These are phyloP conservation scores for Sebastes matsubarae DNA, from an alignment of 2,797 vertebrate genomes.

Conservation along the genomic window DNA sequence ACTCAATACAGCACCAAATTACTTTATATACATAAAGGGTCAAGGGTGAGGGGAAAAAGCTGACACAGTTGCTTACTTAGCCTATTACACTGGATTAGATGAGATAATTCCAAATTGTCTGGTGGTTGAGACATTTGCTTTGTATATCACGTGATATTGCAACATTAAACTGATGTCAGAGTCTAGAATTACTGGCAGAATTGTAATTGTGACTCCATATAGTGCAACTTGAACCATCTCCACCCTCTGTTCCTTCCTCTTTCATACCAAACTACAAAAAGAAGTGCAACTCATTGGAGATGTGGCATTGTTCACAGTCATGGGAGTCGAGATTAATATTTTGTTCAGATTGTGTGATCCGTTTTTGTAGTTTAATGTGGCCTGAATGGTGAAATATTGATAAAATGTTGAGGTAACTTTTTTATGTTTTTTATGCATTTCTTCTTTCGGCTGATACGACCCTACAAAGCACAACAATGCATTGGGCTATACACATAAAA, in stretches of 20 bases:
- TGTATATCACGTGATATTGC: background rate
- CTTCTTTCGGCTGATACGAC: background rate
- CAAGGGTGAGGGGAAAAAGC: background rate
- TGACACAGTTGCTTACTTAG: constrained; percentile 6
- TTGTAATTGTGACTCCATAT: background rate
- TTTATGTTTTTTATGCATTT: background rate
- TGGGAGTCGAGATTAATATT: background rate
- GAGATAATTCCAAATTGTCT: background rate
- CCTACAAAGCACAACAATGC: background rate
- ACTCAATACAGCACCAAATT: background rate
- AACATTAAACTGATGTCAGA: background rate
- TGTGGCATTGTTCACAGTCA: background rate
- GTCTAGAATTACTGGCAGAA: background rate
- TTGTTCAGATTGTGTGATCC: background rate
- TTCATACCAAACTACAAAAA: background rate
- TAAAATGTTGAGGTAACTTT: background rate
- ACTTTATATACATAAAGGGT: background rate
- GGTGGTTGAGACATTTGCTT: background rate
- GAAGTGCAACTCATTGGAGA: background rate
- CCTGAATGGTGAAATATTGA: background rate
- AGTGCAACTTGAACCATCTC: background rate
- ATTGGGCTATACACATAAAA: background rate
- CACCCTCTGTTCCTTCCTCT: constrained; percentile 35
- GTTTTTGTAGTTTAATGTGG: background rate
- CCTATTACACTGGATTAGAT: constrained; percentile 25